phyloP scores from a whole-genome alignment of 2,797 vertebrate genomes.

The Pipistrellus nathusii region DNA sequence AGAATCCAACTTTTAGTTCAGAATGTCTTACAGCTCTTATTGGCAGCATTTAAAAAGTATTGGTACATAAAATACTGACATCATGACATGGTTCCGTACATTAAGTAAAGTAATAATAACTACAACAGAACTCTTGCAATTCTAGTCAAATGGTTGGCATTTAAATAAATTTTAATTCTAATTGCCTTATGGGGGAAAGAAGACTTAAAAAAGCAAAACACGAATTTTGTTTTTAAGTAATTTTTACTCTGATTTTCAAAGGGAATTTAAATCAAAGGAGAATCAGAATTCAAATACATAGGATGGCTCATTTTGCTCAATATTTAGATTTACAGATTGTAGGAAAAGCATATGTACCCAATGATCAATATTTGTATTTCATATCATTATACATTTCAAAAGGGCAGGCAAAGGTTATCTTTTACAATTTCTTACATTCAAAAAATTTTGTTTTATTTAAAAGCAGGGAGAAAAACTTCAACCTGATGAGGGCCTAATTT shows the following conservation, averaged over 20 bases:
- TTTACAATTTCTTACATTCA: no score
- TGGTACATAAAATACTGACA: background rate
- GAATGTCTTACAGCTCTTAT: background rate
- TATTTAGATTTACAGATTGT: background rate
- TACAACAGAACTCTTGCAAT: background rate
- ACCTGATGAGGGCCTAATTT: no score
- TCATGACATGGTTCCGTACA: background rate
- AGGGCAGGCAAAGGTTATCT: no score
- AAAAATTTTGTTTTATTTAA: background rate
- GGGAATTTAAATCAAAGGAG: background rate
- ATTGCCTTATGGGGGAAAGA: background rate
- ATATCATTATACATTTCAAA: no score
- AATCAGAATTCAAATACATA: background rate
- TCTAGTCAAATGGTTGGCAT: background rate
- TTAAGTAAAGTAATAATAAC: background rate
- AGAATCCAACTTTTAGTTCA: background rate
- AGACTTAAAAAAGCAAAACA: background rate
- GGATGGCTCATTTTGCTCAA: background rate
- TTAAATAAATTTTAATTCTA: background rate
- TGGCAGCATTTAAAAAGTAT: background rate
- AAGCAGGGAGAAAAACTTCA: no score
- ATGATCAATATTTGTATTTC: no score
- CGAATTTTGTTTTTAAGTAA: background rate
- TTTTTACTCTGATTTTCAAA: background rate
- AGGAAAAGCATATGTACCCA: background rate